These are phyloP conservation scores for Nowickia ferox DNA, from an alignment of 2,888 invertebrate species.

Conservation along the genomic window DNA sequence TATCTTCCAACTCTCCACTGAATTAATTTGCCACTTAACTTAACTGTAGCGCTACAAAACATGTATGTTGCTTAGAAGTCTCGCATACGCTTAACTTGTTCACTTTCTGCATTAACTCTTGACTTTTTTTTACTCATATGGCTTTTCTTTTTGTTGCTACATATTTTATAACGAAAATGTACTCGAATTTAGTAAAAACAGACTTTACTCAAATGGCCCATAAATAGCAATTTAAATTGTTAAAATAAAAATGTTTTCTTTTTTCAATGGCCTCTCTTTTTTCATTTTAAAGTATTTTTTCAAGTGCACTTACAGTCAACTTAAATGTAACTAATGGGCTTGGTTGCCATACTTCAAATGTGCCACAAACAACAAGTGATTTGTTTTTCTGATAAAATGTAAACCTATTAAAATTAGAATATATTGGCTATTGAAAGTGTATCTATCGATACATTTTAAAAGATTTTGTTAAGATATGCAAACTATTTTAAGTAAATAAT, in stretches of 20 bases:
- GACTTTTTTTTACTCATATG: conserved; percentile 31
- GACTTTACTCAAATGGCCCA: conserved; percentile 48
- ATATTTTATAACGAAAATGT: conserved; percentile 24
- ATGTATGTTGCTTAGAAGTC: conserved; percentile 12
- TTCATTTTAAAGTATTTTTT: conserved; percentile 44
- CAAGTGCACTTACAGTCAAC: conserved; percentile 56
- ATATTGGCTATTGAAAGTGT: conserved; percentile 30
- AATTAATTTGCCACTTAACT: background rate
- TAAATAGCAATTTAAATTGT: conserved; percentile 64
- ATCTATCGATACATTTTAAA: conserved; percentile 20
- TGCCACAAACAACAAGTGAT: conserved; percentile 42
- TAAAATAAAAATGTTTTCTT: conserved; percentile 39
- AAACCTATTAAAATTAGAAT: conserved; percentile 34
- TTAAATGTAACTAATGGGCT: conserved; percentile 43
- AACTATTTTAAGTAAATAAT: conserved; percentile 60
- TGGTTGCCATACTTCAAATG: conserved; percentile 26
- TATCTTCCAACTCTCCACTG: background rate
- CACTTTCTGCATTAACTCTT: conserved; percentile 58
- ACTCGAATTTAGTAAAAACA: conserved; percentile 10
- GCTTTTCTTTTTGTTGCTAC: conserved; percentile 26
- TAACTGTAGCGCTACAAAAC: conserved; percentile 36
- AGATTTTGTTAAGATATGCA: conserved; percentile 42
- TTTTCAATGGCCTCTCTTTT: background rate
- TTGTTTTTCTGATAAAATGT: conserved; percentile 34
- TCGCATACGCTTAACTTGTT: conserved; percentile 52